These are phyloP conservation scores for Drosophila mulleri DNA, from an alignment of 2,888 invertebrate species.

Conservation along the genomic window DNA sequence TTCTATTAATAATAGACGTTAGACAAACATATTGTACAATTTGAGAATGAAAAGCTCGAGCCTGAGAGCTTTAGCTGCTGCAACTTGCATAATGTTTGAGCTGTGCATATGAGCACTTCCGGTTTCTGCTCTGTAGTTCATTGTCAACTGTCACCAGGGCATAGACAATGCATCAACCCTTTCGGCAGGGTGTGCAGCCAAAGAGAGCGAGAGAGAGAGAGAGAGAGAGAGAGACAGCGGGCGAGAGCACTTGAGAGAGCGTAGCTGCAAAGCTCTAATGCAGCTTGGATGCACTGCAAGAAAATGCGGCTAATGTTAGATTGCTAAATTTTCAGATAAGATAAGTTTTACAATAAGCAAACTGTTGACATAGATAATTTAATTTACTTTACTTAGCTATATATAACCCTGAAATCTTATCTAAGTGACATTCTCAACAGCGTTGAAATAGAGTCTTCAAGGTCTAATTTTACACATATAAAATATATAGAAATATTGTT, in stretches of 20 bases:
- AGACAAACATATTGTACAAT: not conserved
- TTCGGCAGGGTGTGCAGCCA: slow-evolving; percentile 19
- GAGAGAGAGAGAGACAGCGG: slow-evolving; percentile 3
- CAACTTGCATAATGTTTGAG: slow-evolving; percentile 60
- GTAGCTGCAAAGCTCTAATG: slow-evolving; percentile 37
- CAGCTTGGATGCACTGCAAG: slow-evolving; percentile 49
- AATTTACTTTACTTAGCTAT: not conserved
- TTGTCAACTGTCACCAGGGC: slow-evolving; percentile 66
- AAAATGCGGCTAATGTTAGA: slow-evolving; percentile 17
- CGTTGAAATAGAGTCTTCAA: not conserved
- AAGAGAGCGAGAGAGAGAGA: slow-evolving; percentile 8
- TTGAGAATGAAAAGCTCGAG: slow-evolving; percentile 24
- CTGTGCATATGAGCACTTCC: slow-evolving; percentile 58
- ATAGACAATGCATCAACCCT: slow-evolving; percentile 32
- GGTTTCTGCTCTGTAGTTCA: slow-evolving; percentile 66
- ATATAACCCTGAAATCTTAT: slow-evolving; percentile 1
- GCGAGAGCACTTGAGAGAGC: slow-evolving; percentile 8
- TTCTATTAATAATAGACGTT: slow-evolving; percentile 18
- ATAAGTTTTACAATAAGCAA: not conserved
- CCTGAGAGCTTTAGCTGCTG: slow-evolving; percentile 47
- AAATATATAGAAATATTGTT: not conserved
- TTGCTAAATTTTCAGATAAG: slow-evolving; percentile 17
- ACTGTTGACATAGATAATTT: not conserved
- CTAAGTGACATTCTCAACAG: not conserved
- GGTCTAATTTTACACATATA: not conserved